phyloP scores from a whole-genome alignment of 2,888 invertebrate genomes.

The Dasysyrphus tricinctus region DNA sequence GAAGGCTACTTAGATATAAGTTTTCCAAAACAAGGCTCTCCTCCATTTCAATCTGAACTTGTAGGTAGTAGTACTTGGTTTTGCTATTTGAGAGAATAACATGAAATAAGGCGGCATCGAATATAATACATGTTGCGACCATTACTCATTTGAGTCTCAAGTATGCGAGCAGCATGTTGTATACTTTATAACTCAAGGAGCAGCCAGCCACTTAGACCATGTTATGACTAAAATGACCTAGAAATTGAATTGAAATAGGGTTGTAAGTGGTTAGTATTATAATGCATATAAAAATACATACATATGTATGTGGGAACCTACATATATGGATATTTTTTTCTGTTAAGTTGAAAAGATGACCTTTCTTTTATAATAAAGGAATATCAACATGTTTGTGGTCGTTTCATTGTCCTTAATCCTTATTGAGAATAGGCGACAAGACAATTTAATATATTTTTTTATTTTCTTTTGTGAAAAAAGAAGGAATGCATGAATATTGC shows the following conservation, averaged over 20 bases:
- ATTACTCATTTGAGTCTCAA: constrained; percentile 62
- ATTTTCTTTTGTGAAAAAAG: neutral
- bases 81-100: constrained; percentile 14
- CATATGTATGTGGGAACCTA: too few relatives aligned
- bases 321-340: neutral
- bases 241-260: constrained; percentile 60
- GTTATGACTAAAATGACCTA: constrained; percentile 69
- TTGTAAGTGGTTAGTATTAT: constrained; percentile 50
- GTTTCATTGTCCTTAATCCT: neutral
- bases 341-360: constrained; percentile 36
- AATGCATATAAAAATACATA: too few relatives aligned
- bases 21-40: constrained; percentile 42
- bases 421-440: neutral
- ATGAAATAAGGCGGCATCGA: constrained; percentile 42
- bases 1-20: constrained; percentile 56
- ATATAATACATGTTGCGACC: constrained; percentile 50
- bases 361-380: constrained; percentile 13
- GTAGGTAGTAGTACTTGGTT: neutral
- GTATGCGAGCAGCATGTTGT: constrained; percentile 43
- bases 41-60: constrained; percentile 50
- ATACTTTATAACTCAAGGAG: constrained; percentile 40
- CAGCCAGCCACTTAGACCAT: constrained; percentile 58
- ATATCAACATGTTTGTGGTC: constrained; percentile 39
- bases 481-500: neutral
- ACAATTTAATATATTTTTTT: constrained; percentile 2